Evolutionary conservation across 2,888 invertebrate genomes (phyloP), one percentile per base, ranked within the genome.

Genomic region (Apotomis capreana): DNA sequence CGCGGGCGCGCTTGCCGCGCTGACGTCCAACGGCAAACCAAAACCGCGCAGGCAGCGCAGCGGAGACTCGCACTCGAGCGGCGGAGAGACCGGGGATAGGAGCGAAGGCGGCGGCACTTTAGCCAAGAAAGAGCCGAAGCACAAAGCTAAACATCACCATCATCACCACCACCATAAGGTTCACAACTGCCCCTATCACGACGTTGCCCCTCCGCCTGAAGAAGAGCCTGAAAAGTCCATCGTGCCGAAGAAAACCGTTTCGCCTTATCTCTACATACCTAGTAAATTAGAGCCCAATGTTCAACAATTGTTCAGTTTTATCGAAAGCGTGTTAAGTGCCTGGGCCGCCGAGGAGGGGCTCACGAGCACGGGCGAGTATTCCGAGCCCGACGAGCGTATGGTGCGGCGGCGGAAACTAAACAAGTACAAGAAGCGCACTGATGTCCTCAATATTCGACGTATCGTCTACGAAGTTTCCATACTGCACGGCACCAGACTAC

Each of bases 271-370:
- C 73, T 92, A 85, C 78, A 93, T 94, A 82, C 93, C 91, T 78
- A 92, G 92, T 87, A 89, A 94, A 88, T 90, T 96, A 94, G 95
- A 96, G 87, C 95, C 96, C 68, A 96, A 96, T 87, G 96, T 96
- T 63, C 96, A 96, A 88, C 96, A 96, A 89, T 92, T 97, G 80
- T 97, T 96, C 89, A 96, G 96, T 89, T 97, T 97, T 84, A 96
- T 97, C 78, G 96, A 96, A 87, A 95, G 95, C 78, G 96, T 96
- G 68, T 88, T 97, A 76, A 96, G 96, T 84, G 96, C 96, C 63
- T 96, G 96, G 96, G 96, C 96, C 37, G 96, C 96, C 73, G 95
- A 95, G 79, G 95, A 95, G 78, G 96, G 96, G 8, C 94, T 96
- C 62, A 95, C 96, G 60, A 95, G 96, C 79, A 95, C 96, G 44